Conservation (phyloP, 2,797 vertebrate species). For the Vipera latastei region DNA sequence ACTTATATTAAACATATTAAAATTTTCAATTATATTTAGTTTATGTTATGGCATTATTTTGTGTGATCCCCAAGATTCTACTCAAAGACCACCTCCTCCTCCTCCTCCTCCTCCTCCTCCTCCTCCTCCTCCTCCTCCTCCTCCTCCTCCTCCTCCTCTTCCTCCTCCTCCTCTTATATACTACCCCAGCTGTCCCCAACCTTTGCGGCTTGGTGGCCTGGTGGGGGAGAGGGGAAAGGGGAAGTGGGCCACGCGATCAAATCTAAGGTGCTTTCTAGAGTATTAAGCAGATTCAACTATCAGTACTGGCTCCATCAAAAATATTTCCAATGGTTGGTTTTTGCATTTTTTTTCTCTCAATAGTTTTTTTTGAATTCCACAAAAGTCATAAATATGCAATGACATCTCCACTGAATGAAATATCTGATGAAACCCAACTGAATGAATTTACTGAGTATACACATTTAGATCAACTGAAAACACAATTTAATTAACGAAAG, state of each 20-base stretch:
- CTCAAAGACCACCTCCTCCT: background rate
- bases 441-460: conserved; percentile 4
- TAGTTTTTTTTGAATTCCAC: background rate
- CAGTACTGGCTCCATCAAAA: background rate
- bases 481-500: background rate
- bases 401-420: background rate
- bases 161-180: background rate
- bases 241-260: too few species aligned
- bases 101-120: background rate
- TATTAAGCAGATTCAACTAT: background rate
- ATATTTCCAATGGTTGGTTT: background rate
- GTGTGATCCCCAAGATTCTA: background rate
- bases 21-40: background rate
- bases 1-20: background rate
- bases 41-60: background rate
- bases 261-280: background rate
- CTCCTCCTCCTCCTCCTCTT: background rate
- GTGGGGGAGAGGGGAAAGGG: background rate
- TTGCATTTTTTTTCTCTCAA: background rate
- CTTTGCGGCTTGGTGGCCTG: background rate
- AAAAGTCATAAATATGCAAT: background rate
- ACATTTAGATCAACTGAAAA: conserved; percentile 20
- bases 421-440: background rate
- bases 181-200: background rate
- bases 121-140: too few species aligned